These are phyloP conservation scores for Takifugu ocellatus DNA, from an alignment of 2,797 vertebrate genomes.

Conservation along the genomic window DNA sequence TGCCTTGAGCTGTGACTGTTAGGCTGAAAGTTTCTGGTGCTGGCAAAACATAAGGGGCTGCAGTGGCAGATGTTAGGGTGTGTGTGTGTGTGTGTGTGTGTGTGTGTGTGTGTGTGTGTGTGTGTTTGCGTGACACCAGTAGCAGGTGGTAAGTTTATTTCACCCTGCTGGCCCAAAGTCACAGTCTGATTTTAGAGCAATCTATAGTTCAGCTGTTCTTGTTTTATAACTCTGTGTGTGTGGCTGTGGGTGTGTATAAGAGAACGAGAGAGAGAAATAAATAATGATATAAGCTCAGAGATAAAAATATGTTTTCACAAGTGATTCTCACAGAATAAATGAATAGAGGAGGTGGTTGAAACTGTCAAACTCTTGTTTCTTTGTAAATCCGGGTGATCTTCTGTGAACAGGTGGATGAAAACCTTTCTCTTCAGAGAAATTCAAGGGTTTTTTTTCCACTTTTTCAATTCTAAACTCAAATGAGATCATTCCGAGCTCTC, in stretches of 20 bases:
- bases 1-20: slow-evolving; percentile 67
- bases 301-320: slow-evolving; percentile 9
- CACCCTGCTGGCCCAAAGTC: slow-evolving; percentile 63
- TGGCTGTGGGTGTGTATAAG: slow-evolving; percentile 26
- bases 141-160: slow-evolving; percentile 81
- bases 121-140: slow-evolving; percentile 58
- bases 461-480: slow-evolving; percentile 34
- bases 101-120: slow-evolving; percentile 23
- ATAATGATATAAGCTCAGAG: too few relatives aligned
- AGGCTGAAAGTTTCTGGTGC: slow-evolving; percentile 68
- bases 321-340: slow-evolving; percentile 14
- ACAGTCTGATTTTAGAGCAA: slow-evolving; percentile 50
- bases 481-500: slow-evolving; percentile 39
- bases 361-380: slow-evolving; percentile 4
- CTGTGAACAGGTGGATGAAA: neutral
- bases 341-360: too few relatives aligned
- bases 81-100: slow-evolving; percentile 26
- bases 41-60: slow-evolving; percentile 65
- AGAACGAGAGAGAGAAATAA: too few relatives aligned
- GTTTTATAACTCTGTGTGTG: slow-evolving; percentile 42
- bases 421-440: slow-evolving; percentile 22
- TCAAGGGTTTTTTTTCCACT: slow-evolving; percentile 39
- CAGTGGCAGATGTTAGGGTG: slow-evolving; percentile 63
- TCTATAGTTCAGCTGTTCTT: slow-evolving; percentile 69
- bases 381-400: neutral